Conservation (phyloP, 2,113 vertebrate species). For the Mustela lutreola region DNA sequence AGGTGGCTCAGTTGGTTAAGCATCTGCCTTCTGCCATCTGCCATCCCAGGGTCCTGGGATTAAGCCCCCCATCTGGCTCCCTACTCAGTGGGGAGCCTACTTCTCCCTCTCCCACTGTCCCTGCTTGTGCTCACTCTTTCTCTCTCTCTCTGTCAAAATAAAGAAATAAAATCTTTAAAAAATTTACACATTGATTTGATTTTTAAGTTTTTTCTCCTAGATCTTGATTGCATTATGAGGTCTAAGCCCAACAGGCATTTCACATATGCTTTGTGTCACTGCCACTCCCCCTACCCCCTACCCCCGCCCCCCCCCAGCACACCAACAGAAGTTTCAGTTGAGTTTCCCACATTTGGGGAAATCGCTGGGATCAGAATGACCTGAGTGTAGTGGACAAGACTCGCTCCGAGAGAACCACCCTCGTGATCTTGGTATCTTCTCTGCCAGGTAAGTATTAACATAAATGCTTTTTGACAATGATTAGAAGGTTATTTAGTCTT, state of each 20-base stretch:
- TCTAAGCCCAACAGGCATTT: conserved; percentile 51
- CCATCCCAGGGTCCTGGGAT: neutral
- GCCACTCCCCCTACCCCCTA: rapidly evolving
- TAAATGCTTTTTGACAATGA: conserved; percentile 63
- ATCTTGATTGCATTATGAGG: conserved; percentile 57
- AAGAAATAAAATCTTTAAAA: no score
- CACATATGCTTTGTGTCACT: neutral
- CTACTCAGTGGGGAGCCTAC: neutral
- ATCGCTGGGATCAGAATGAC: neutral
- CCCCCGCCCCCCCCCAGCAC: rapidly evolving
- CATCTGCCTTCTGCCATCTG: neutral
- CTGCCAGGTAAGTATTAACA: neutral
- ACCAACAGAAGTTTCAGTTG: neutral
- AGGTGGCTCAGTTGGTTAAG: neutral
- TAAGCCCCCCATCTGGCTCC: neutral
- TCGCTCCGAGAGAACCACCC: neutral
- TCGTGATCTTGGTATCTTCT: neutral
- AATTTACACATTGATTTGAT: conserved; percentile 14
- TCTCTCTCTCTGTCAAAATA: no score
- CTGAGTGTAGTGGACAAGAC: neutral
- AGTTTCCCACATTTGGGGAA: neutral
- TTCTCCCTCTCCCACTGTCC: neutral
- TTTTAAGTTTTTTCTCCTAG: conserved; percentile 49
- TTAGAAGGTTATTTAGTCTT: conserved; percentile 57
- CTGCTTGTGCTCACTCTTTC: neutral